phyloP scores from a whole-genome alignment of 2,113 vertebrate genomes.

The Mesembrinibis cayennensis region DNA sequence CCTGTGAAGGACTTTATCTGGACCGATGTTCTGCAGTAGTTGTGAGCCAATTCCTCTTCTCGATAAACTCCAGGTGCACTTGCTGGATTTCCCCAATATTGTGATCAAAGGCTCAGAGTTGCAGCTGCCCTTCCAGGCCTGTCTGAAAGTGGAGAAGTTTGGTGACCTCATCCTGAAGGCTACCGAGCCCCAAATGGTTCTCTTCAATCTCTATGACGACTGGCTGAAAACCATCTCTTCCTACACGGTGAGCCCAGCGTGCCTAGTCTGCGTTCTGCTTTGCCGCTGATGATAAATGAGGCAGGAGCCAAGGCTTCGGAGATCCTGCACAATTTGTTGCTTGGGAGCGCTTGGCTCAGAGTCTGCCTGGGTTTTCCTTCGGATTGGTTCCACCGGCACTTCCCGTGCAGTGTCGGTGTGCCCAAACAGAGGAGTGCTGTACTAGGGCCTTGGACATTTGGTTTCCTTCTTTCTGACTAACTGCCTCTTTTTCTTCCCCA shows the following conservation, averaged over 20 bases:
- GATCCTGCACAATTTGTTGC: background rate
- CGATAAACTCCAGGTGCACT: slow-evolving; percentile 84
- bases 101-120: slow-evolving; percentile 98
- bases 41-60: background rate
- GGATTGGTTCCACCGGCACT: background rate
- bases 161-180: slow-evolving; percentile 98
- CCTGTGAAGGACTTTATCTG: background rate
- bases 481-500: background rate
- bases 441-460: background rate
- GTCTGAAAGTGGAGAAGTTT: slow-evolving; percentile 98
- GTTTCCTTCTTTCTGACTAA: background rate
- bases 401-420: accelerated
- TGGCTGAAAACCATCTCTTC: slow-evolving; percentile 99
- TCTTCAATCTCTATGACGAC: slow-evolving; percentile 98
- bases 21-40: background rate
- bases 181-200: slow-evolving; percentile 98
- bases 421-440: background rate
- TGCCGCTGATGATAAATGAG: background rate
- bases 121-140: slow-evolving; percentile 98
- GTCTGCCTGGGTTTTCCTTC: background rate
- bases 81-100: slow-evolving; percentile 99
- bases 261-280: background rate
- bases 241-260: slow-evolving; percentile 84
- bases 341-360: background rate
- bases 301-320: background rate